A percentile compares a stretch with the other conserved stretches of the same genome.
Conservation (phyloP, 2,888 invertebrate genomes). For the Synanthedon andrenaeformis region DNA sequence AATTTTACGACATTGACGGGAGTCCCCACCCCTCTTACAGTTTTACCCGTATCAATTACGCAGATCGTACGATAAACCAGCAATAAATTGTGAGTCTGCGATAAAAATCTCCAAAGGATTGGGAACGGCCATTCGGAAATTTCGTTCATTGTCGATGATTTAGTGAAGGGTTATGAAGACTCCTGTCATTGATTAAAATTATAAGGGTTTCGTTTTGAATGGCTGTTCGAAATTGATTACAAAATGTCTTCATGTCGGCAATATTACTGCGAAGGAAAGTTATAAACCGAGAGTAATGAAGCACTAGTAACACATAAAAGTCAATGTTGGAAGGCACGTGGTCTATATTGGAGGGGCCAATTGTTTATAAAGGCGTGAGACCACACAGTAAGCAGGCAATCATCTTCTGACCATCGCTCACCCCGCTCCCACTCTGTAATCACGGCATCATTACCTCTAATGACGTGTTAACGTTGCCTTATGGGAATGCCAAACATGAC, state of each 20-base stretch:
- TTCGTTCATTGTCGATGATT: conserved; percentile 43
- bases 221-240: not conserved
- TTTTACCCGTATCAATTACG: conserved; percentile 42
- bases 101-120: conserved; percentile 31
- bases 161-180: conserved; percentile 33
- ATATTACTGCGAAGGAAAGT: not conserved
- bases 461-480: conserved; percentile 70
- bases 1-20: too few species aligned
- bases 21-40: not conserved
- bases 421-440: conserved; percentile 58
- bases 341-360: conserved; percentile 34
- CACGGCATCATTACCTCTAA: conserved; percentile 69
- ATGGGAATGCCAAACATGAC: conserved; percentile 71
- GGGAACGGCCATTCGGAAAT: conserved; percentile 27
- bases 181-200: conserved; percentile 13
- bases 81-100: conserved; percentile 47
- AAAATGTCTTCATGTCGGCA: not conserved
- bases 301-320: not conserved
- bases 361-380: conserved; percentile 54
- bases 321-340: conserved; percentile 28
- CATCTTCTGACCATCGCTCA: conserved; percentile 45
- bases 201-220: conserved; percentile 1
- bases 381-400: conserved; percentile 64
- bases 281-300: not conserved
- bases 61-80: conserved; percentile 49